Conservation (phyloP, 2,797 vertebrate genomes). For the Sternotherus odoratus region DNA sequence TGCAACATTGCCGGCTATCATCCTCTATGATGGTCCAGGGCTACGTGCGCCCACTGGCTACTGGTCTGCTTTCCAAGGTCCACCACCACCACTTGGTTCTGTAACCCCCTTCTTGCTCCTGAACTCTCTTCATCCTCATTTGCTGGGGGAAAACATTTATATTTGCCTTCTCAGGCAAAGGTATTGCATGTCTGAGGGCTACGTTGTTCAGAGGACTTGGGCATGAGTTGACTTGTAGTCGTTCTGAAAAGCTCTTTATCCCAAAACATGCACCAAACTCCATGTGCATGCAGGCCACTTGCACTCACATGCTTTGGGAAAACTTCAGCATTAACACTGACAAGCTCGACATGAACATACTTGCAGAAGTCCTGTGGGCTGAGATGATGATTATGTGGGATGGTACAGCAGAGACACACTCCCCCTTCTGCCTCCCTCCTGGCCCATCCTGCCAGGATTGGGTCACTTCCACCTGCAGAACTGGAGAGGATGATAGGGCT, state of each 20-base stretch:
- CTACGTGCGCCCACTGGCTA: background rate
- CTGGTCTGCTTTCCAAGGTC: background rate
- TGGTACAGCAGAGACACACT: background rate
- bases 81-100: background rate
- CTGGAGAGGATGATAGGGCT: background rate
- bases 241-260: background rate
- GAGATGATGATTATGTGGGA: background rate
- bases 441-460: background rate
- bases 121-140: background rate
- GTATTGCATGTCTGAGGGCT: rapidly evolving
- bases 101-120: background rate
- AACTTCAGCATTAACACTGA: constrained; percentile 11
- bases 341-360: background rate
- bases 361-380: background rate
- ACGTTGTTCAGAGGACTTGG: background rate
- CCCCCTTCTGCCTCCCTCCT: background rate
- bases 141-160: background rate
- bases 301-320: background rate
- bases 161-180: background rate
- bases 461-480: background rate
- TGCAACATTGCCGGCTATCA: background rate
- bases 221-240: background rate
- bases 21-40: background rate
- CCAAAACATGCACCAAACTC: background rate
- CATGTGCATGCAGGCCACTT: background rate